phyloP scores from a whole-genome alignment of 2,113 vertebrate genomes.

The Nerophis lumbriciformis region DNA sequence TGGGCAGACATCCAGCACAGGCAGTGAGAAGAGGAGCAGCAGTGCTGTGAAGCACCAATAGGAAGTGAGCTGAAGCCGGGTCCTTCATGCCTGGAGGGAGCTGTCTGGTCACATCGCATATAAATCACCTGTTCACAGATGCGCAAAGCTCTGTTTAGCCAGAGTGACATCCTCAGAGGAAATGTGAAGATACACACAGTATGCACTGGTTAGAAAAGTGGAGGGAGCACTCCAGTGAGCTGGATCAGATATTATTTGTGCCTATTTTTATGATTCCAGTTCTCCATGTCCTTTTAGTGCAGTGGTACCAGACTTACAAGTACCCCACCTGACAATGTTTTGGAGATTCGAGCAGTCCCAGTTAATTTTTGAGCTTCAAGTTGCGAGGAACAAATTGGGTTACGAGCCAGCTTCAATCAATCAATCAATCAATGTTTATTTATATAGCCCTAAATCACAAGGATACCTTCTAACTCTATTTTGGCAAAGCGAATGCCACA shows the following conservation, averaged over 20 bases:
- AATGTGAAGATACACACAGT: slow-evolving; percentile 8
- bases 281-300: not conserved
- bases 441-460: too few relatives aligned
- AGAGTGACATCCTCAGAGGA: slow-evolving; percentile 42
- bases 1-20: slow-evolving; percentile 24
- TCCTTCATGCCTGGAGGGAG: slow-evolving; percentile 29
- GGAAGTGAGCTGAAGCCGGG: slow-evolving; percentile 42
- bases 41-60: slow-evolving; percentile 22
- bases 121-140: slow-evolving; percentile 60
- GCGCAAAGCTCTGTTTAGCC: slow-evolving; percentile 45
- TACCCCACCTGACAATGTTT: too few relatives aligned
- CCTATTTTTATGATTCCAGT: not conserved
- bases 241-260: slow-evolving; percentile 12
- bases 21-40: slow-evolving; percentile 21
- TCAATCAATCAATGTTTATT: too few relatives aligned
- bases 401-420: too few relatives aligned
- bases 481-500: too few relatives aligned
- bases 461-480: too few relatives aligned
- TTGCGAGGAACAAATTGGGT: too few relatives aligned
- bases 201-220: slow-evolving; percentile 19
- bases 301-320: too few relatives aligned
- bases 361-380: too few relatives aligned
- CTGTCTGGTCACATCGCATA: slow-evolving; percentile 47
- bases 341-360: too few relatives aligned
- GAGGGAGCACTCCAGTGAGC: slow-evolving; percentile 33